These are phyloP conservation scores for Saccostrea glomerata DNA, from an alignment of 1,140 invertebrate genomes.

Conservation along the genomic window DNA sequence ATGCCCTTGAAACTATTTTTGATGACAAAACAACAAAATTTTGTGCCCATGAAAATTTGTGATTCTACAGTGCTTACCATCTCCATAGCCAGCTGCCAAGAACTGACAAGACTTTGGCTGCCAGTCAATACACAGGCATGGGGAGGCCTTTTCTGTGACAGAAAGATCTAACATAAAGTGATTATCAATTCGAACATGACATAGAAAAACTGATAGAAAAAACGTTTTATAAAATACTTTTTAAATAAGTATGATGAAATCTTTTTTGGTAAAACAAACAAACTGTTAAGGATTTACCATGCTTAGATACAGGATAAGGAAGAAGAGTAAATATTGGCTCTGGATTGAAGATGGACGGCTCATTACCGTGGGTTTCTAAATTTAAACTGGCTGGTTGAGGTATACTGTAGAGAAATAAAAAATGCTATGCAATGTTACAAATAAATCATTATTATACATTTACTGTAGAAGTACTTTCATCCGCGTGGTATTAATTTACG, in stretches of 20 bases:
- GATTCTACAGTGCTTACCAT: too few species aligned
- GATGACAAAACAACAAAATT: too few species aligned
- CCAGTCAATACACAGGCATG: conserved; percentile 20
- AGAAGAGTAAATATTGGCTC: neutral
- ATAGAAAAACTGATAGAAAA: neutral
- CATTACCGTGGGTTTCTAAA: neutral
- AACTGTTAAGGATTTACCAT: neutral
- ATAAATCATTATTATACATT: too few species aligned
- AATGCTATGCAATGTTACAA: too few species aligned
- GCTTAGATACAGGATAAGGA: neutral
- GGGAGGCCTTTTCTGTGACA: neutral
- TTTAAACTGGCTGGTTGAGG: neutral
- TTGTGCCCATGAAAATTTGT: too few species aligned
- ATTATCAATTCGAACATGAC: neutral
- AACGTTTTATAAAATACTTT: neutral
- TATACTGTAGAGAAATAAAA: neutral
- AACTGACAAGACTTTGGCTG: neutral
- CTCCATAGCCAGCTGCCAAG: conserved; percentile 36
- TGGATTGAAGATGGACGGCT: neutral
- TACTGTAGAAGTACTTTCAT: too few species aligned
- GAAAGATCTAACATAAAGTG: neutral
- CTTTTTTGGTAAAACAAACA: neutral
- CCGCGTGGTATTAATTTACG: too few species aligned
- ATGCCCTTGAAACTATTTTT: too few species aligned
- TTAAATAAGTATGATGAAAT: neutral